Evolutionary conservation across 2,797 vertebrate genomes (phyloP).

Genomic region (Adelosebastes latens): DNA sequence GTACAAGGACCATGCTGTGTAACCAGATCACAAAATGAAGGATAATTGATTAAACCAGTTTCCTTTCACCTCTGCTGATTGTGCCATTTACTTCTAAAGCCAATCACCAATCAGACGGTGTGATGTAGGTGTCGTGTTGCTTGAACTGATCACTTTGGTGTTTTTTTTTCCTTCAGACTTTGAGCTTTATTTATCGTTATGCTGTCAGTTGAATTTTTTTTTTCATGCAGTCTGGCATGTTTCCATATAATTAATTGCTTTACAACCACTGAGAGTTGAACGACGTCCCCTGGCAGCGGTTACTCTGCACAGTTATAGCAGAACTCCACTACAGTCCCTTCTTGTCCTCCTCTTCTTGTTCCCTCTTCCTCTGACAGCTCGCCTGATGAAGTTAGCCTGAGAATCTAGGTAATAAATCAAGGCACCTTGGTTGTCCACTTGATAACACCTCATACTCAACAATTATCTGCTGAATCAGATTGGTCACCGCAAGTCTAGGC

Average conservation of each 20-base stretch:
- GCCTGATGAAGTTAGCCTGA: constrained; percentile 64
- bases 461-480: constrained; percentile 73
- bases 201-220: not conserved
- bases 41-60: not conserved
- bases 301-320: not conserved
- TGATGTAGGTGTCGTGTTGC: not conserved
- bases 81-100: not conserved
- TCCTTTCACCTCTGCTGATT: not conserved
- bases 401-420: constrained; percentile 70
- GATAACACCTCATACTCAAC: constrained; percentile 66
- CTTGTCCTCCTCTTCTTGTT: not conserved
- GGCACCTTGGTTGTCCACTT: constrained; percentile 53
- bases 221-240: not conserved
- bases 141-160: not conserved
- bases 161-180: not conserved
- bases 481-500: constrained; percentile 49
- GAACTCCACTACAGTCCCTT: not conserved
- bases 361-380: constrained; percentile 27
- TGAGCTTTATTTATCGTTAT: not conserved
- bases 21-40: not conserved
- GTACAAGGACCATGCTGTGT: not conserved
- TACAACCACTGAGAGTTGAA: constrained; percentile 2
- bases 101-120: not conserved
- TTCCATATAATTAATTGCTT: constrained; percentile 32
- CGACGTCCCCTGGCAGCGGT: not conserved